phyloP scores from a whole-genome alignment of 2,888 invertebrate genomes.

The Creontiades dilutus region DNA sequence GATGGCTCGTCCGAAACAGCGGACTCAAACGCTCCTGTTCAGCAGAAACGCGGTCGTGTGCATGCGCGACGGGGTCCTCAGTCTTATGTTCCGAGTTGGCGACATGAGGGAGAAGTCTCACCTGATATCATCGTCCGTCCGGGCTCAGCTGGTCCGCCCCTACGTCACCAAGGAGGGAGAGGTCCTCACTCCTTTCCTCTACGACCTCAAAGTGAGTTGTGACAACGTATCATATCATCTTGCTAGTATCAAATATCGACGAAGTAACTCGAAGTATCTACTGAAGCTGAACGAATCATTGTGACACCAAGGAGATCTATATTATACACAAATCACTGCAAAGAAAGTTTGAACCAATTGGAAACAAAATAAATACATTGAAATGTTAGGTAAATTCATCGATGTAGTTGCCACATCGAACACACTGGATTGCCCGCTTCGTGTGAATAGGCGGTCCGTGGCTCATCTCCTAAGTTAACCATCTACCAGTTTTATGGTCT shows the following conservation, averaged over 20 bases:
- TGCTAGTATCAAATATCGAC: not conserved
- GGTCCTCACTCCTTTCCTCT: slow-evolving; percentile 81
- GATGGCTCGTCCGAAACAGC: slow-evolving; percentile 94
- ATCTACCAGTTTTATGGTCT: too few relatives aligned
- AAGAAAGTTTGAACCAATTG: too few relatives aligned
- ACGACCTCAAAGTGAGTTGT: slow-evolving; percentile 79
- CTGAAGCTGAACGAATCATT: not conserved
- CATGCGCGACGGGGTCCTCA: slow-evolving; percentile 90
- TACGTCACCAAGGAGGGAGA: slow-evolving; percentile 89
- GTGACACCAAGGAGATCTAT: too few relatives aligned
- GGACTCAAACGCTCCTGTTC: slow-evolving; percentile 95
- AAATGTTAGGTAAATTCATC: too few relatives aligned
- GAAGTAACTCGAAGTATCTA: not conserved
- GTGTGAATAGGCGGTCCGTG: too few relatives aligned
- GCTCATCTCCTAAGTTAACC: too few relatives aligned
- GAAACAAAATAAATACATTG: too few relatives aligned
- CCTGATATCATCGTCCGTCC: slow-evolving; percentile 93
- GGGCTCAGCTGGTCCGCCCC: slow-evolving; percentile 90
- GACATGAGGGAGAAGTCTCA: slow-evolving; percentile 94
- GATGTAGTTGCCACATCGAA: too few relatives aligned
- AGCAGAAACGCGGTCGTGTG: slow-evolving; percentile 93
- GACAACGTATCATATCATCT: not conserved
- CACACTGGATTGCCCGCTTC: too few relatives aligned
- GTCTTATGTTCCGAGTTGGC: slow-evolving; percentile 94
- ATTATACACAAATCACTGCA: too few relatives aligned